Evolutionary conservation across 2,888 invertebrate species (phyloP).

Genomic region (Synanthedon tipuliformis): DNA sequence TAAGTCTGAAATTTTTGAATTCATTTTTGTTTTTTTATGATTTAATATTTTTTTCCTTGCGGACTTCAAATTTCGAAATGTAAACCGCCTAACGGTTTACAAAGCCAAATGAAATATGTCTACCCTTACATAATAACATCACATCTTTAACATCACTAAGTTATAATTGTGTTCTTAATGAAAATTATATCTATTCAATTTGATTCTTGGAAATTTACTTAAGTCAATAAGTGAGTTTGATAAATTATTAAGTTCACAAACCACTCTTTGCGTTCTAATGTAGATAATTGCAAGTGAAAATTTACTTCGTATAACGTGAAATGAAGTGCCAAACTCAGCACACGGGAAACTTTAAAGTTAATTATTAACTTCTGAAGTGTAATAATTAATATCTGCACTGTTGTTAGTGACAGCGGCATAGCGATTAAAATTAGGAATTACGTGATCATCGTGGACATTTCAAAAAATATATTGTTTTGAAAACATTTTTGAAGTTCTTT

Average conservation of each 20-base stretch:
- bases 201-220: not conserved
- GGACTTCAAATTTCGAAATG: too few relatives aligned
- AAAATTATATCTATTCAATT: not conserved
- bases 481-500: too few relatives aligned
- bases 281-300: conserved; percentile 41
- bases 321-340: conserved; percentile 50
- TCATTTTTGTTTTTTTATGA: too few relatives aligned
- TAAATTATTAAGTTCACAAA: conserved; percentile 18
- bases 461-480: not conserved
- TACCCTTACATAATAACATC: too few relatives aligned
- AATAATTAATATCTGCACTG: conserved; percentile 47
- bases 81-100: too few relatives aligned
- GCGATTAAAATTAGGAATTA: not conserved
- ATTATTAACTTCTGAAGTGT: conserved; percentile 47
- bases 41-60: too few relatives aligned
- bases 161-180: too few relatives aligned
- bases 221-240: conserved; percentile 9
- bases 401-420: conserved; percentile 12
- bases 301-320: conserved; percentile 34
- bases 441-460: not conserved
- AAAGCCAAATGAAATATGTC: too few relatives aligned
- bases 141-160: too few relatives aligned
- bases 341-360: conserved; percentile 47
- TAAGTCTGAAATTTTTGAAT: too few relatives aligned
- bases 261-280: conserved; percentile 12